Evolutionary conservation across 2,888 invertebrate species (phyloP).

Genomic region (Callyntrura sp.): DNA sequence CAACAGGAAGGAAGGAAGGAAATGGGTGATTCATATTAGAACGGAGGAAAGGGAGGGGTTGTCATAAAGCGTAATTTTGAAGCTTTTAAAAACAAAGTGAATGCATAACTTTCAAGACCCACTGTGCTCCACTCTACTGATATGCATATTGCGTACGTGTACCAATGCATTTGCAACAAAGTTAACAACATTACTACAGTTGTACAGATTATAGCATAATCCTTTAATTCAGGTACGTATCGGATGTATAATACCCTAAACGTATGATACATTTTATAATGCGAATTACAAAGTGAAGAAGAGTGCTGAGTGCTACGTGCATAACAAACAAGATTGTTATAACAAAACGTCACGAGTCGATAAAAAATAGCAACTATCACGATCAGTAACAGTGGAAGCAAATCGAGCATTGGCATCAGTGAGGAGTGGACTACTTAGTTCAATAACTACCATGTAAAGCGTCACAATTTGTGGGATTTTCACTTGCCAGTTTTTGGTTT

Average conservation of each 20-base stretch:
- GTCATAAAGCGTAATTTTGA: conserved; percentile 23
- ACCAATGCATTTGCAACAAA: background rate
- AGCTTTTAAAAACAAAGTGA: background rate
- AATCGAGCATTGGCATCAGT: conserved; percentile 11
- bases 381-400: conserved; percentile 42
- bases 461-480: conserved; percentile 53
- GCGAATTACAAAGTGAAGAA: background rate
- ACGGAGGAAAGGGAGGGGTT: conserved; percentile 42
- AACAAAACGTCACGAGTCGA: background rate
- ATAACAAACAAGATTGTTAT: background rate
- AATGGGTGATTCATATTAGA: background rate
- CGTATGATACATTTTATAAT: background rate
- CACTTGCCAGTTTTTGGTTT: conserved; percentile 41
- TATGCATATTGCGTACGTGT: conserved; percentile 5
- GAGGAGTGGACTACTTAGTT: conserved; percentile 14
- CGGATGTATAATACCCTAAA: background rate
- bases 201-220: background rate
- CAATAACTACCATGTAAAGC: background rate
- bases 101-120: background rate
- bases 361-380: background rate
- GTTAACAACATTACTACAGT: background rate
- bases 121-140: background rate
- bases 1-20: conserved; percentile 60
- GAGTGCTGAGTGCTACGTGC: background rate
- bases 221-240: background rate